Evolutionary conservation across 1,140 invertebrate genomes (phyloP), one percentile per base, ranked within the genome.

Genomic region (Homalodisca vitripennis): DNA sequence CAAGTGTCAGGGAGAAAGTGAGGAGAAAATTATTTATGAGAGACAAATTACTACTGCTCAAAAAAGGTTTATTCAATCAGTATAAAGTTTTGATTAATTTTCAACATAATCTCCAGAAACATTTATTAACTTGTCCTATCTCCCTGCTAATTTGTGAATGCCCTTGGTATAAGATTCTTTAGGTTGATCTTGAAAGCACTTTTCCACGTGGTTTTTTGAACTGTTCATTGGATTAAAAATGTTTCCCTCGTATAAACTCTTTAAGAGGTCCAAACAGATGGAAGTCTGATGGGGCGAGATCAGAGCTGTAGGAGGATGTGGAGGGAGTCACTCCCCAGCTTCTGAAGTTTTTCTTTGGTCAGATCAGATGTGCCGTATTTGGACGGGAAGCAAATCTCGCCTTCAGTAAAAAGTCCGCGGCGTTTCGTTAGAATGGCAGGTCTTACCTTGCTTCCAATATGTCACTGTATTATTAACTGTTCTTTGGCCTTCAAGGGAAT

Each of bases 331-430:
- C 71, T 77, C 55, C 64, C 62, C 27, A 76, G 74, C 76, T 75
- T 66, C 20, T 62, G 29, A 46, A 78, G 71, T 73, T 75, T 75
- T 22, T 73, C 70, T 55, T 32, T 73, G 1, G 72, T 74, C 69
- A 70, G 32, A 30, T 63, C 12, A 17, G 71, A 69, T 65, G 69
- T 69, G 65, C 75, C 64, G 14, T 77, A 74, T 69, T 79, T 81
- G 74, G 81, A 80, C 68, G 78, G 77, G 24, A 74, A 70, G 13
- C 75, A 66, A 60, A 74, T 67, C 22, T 75, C 66, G 68, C 66
- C 64, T 65, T 41, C 68, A 64, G 68, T 53, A 68, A 67, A 51
- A 3, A 51, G 48, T 3, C 48, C 27, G 62, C 60, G 69, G 26
- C 51, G 46, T 6, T n/a, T n/a, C n/a, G n/a, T n/a, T n/a, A n/a